Base-by-base conservation (phyloP, 2,797 vertebrate genomes). In the Sternotherus odoratus region DNA sequence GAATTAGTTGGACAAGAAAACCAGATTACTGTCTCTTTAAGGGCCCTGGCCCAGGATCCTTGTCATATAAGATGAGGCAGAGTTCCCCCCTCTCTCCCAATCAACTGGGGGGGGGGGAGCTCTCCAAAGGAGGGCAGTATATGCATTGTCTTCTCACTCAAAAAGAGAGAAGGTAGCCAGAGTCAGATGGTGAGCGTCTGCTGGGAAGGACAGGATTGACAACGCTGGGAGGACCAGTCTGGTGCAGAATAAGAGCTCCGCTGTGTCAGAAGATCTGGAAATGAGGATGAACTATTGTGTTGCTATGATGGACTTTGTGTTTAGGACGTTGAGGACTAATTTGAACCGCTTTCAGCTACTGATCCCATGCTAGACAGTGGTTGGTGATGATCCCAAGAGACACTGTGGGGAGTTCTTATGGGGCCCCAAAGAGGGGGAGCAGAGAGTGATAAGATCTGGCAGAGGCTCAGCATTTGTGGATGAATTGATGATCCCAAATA, bases 401-500 rank as follows among this genome's bases (percentile, higher is more conserved):
- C 9, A 66, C 33, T 66, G 63, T 21, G 63, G n/a, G 8, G 63
- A 36, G 33, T 36, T n/a, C n/a, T 10, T 66, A 66, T 66, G n/a
- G n/a, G n/a, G n/a, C n/a, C 9, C 63, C 16, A 66, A 36, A 66
- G n/a, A 39, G 5, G n/a, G 63, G 19, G 19, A 60, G 13, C 54
- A 4, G 57, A 66, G n/a, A 66, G n/a, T 36, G 17, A n/a, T 1
- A 21, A 9, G n/a, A 2, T 36, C 4, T 66, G 63, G 63, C n/a
- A 36, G n/a, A 66, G 63, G 19, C 19, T 36, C 63, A 23, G n/a
- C 21, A 23, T 66, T n/a, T 66, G 63, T 66, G 63, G 63, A 36
- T 66, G n/a, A 66, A 79, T 89, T 28, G 28, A 86, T 91, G 89
- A 36, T 46, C 69, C 86, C 69, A 94, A 77, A 79, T 82, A 3